A percentile compares a stretch with the other conserved stretches of the same genome.
Conservation (phyloP, 2,797 vertebrate genomes). For the Tympanoctomys barrerae region DNA sequence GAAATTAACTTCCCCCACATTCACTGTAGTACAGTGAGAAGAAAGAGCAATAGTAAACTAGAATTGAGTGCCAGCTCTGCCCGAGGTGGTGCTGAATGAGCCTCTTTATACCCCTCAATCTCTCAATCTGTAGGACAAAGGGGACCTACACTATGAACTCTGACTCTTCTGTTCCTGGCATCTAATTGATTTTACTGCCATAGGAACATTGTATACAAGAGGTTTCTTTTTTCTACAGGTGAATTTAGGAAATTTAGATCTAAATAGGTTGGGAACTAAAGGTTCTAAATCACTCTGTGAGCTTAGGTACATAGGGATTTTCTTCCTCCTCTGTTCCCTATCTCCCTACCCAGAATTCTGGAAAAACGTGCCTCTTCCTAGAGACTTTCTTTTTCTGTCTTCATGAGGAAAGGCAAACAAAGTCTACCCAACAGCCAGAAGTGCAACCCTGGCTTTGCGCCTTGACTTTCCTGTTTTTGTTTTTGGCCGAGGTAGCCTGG, state of each 20-base stretch:
- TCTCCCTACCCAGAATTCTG: background rate
- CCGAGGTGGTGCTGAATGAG: background rate
- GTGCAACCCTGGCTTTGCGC: background rate
- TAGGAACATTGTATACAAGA: background rate
- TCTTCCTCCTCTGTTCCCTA: background rate
- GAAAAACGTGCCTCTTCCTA: background rate
- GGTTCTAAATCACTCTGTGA: background rate
- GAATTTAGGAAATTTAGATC: conserved; percentile 15
- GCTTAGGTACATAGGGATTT: background rate
- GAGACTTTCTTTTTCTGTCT: background rate
- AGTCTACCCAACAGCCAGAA: background rate
- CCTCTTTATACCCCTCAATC: background rate
- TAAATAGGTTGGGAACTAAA: background rate
- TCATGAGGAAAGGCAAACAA: background rate
- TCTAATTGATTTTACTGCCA: background rate
- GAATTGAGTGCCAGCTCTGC: background rate
- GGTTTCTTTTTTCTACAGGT: rapidly evolving
- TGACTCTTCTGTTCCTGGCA: background rate
- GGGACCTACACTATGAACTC: background rate
- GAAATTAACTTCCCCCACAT: background rate
- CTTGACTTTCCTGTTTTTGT: background rate
- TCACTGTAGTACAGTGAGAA: background rate
- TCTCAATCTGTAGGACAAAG: background rate
- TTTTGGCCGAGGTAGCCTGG: background rate
- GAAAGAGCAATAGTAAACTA: background rate